A percentile compares a stretch with the other conserved stretches of the same genome.
Evolutionary conservation across 2,113 vertebrate species (phyloP).

Genomic region (Nothoprocta pentlandii): DNA sequence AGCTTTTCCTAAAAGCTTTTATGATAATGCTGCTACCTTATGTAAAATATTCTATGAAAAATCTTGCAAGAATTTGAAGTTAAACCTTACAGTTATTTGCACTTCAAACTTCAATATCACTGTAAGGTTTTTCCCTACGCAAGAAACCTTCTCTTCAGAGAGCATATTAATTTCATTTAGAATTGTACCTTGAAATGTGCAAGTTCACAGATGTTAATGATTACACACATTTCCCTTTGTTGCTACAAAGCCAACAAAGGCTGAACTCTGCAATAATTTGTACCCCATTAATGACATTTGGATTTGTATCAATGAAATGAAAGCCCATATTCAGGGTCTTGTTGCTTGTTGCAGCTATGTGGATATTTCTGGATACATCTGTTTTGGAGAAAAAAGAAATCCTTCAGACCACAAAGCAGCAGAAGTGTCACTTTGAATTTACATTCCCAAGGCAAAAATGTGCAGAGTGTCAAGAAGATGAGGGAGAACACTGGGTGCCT

Average conservation of each 20-base stretch:
- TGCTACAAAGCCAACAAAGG: slow-evolving; percentile 21
- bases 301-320: not conserved
- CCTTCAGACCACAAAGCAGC: not conserved
- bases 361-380: not conserved
- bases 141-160: not conserved
- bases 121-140: slow-evolving; percentile 11
- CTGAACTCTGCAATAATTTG: slow-evolving; percentile 41
- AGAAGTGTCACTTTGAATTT: not conserved
- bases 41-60: not conserved
- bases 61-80: not conserved
- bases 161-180: not conserved
- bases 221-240: slow-evolving; percentile 32
- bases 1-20: not conserved
- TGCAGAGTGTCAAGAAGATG: not conserved
- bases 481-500: not conserved
- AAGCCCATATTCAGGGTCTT: not conserved
- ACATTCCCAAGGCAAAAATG: not conserved
- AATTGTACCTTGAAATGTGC: fast-evolving
- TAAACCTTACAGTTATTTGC: not conserved
- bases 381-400: not conserved
- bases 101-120: not conserved
- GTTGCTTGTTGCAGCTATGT: not conserved
- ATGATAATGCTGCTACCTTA: not conserved
- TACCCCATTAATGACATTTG: slow-evolving; percentile 9
- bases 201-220: slow-evolving; percentile 57